Evolutionary conservation across 2,888 invertebrate species (phyloP).

Genomic region (Gnatocerus cornutus): DNA sequence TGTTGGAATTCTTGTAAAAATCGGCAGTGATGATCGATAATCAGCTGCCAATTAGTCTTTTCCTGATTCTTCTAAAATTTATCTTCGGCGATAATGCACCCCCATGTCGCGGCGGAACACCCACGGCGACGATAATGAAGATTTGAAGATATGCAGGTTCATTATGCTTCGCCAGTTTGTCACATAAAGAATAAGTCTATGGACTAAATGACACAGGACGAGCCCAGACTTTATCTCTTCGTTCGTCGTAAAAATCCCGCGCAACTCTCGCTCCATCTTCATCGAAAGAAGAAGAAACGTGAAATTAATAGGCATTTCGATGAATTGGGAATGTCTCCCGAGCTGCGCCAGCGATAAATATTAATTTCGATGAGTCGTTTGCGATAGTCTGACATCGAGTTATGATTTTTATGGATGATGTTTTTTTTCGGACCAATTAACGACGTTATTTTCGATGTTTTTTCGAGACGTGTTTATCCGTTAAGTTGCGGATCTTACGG

Average conservation of each 20-base stretch:
- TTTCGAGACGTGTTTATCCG: constrained; percentile 26
- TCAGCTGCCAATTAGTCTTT: constrained; percentile 28
- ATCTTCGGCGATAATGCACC: constrained; percentile 33
- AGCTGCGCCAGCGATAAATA: constrained; percentile 37
- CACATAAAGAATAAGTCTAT: constrained; percentile 56
- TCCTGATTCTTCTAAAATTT: constrained; percentile 13
- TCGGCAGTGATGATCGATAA: constrained; percentile 19
- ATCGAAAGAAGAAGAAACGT: constrained; percentile 25
- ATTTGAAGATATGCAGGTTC: constrained; percentile 62
- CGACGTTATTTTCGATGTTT: constrained; percentile 22
- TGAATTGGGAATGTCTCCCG: constrained; percentile 45
- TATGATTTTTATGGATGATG: constrained; percentile 49
- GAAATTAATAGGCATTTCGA: constrained; percentile 45
- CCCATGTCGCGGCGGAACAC: constrained; percentile 50
- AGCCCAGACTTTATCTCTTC: constrained; percentile 40
- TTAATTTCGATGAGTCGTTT: constrained; percentile 44
- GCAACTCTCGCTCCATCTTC: constrained; percentile 13
- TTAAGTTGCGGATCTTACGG: constrained; percentile 15
- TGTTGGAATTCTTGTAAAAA: background rate
- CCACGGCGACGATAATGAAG: constrained; percentile 58
- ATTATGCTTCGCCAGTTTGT: constrained; percentile 59
- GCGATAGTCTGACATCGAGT: constrained; percentile 40
- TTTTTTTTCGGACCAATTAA: constrained; percentile 37
- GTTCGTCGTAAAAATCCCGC: constrained; percentile 40
- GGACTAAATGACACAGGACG: constrained; percentile 44